Conservation (phyloP, 2,797 vertebrate species). For the Paguma larvata region DNA sequence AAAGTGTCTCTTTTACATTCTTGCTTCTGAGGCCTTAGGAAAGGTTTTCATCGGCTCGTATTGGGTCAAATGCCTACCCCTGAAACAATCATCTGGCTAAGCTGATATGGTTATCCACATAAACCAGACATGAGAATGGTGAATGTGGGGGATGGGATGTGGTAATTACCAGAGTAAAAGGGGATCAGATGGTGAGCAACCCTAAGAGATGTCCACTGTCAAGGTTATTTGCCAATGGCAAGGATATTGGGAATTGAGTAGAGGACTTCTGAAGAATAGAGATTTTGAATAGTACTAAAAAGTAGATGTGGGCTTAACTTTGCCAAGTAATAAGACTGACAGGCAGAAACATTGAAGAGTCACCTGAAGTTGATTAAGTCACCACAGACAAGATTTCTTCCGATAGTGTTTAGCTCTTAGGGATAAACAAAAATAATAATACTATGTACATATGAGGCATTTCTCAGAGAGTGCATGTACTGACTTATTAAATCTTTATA, state of each 20-base stretch:
- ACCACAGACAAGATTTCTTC: not conserved
- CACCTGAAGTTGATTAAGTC: not conserved
- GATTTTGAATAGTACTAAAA: not conserved
- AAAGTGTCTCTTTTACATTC: not conserved
- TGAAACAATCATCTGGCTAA: not conserved
- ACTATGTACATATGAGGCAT: not conserved
- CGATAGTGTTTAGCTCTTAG: not conserved
- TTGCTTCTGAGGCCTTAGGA: not conserved
- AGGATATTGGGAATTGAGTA: not conserved
- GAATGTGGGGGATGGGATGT: not conserved
- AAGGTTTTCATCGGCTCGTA: not conserved
- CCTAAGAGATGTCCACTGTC: not conserved
- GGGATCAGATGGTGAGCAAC: not conserved
- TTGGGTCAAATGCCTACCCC: not conserved
- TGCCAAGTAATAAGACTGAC: not conserved
- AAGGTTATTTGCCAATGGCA: not conserved
- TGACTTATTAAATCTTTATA: not conserved
- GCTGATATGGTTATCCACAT: not conserved
- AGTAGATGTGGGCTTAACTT: not conserved
- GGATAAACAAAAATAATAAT: conserved; percentile 17
- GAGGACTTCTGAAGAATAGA: not conserved
- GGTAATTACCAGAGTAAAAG: not conserved
- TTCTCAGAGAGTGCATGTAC: not conserved
- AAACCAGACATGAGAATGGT: not conserved
- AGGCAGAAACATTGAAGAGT: not conserved